Conservation (phyloP, 2,797 vertebrate species). For the Spinus pinus region DNA sequence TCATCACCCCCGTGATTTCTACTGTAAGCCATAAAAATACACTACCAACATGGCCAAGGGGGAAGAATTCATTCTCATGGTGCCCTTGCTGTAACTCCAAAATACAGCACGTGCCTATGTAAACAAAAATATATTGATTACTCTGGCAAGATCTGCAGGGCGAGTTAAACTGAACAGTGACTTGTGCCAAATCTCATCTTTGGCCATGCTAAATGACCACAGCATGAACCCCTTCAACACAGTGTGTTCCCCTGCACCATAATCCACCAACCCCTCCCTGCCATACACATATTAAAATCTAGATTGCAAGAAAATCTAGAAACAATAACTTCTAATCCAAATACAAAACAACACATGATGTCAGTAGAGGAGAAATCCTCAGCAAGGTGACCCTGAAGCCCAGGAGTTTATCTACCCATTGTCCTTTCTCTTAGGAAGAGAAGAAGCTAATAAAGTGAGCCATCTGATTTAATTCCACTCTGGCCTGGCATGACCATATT, state of each 20-base stretch:
- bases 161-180: neutral
- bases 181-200: neutral
- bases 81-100: neutral
- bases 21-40: neutral
- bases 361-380: neutral
- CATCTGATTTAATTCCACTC: neutral
- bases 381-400: neutral
- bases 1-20: neutral
- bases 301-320: neutral
- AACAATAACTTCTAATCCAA: neutral
- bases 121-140: neutral
- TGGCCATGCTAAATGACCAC: neutral
- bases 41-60: neutral
- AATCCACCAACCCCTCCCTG: neutral
- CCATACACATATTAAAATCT: neutral
- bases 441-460: neutral
- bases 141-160: neutral
- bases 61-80: neutral
- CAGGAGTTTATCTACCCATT: neutral
- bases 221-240: neutral
- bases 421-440: neutral
- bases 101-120: neutral
- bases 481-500: neutral
- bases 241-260: accelerated
- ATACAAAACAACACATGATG: neutral